A percentile compares a stretch with the other conserved stretches of the same genome.
Conservation (phyloP, 2,888 invertebrate genomes). For the Phortica okadai region DNA sequence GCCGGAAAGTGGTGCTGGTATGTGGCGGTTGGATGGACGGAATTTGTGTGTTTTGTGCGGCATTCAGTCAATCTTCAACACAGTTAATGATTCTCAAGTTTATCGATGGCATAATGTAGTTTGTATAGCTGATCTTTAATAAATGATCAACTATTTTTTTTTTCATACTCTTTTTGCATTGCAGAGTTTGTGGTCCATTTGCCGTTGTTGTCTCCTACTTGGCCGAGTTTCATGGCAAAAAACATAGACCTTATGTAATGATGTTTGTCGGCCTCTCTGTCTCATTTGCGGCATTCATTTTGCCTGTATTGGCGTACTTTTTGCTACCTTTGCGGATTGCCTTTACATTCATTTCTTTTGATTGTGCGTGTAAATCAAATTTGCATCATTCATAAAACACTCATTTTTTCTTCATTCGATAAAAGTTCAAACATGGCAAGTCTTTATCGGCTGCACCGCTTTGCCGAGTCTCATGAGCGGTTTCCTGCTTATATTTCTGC, state of each 20-base stretch:
- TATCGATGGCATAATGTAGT: conserved; percentile 86
- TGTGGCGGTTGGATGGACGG: conserved; percentile 80
- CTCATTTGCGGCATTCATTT: conserved; percentile 81
- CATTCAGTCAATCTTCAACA: conserved; percentile 81
- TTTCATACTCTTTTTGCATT: conserved; percentile 81
- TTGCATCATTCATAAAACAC: background rate
- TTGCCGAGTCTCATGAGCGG: conserved; percentile 60
- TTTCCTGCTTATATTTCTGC: conserved; percentile 56
- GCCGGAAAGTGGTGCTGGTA: conserved; percentile 82
- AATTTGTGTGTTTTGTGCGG: conserved; percentile 80
- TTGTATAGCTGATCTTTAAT: conserved; percentile 77
- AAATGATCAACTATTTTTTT: conserved; percentile 79
- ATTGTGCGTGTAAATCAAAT: conserved; percentile 46
- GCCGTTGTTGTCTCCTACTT: conserved; percentile 85
- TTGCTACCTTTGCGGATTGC: conserved; percentile 79
- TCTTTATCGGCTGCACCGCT: conserved; percentile 59
- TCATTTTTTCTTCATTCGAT: background rate
- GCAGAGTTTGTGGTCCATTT: conserved; percentile 83
- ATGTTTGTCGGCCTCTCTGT: conserved; percentile 83
- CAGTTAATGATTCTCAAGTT: conserved; percentile 83
- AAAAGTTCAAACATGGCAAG: conserved; percentile 63
- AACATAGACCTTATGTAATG: conserved; percentile 81
- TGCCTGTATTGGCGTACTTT: conserved; percentile 84
- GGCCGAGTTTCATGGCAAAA: conserved; percentile 84
- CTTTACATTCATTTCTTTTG: conserved; percentile 43